Conservation (phyloP, 2,888 invertebrate species). For the Physocephala rufipes region DNA sequence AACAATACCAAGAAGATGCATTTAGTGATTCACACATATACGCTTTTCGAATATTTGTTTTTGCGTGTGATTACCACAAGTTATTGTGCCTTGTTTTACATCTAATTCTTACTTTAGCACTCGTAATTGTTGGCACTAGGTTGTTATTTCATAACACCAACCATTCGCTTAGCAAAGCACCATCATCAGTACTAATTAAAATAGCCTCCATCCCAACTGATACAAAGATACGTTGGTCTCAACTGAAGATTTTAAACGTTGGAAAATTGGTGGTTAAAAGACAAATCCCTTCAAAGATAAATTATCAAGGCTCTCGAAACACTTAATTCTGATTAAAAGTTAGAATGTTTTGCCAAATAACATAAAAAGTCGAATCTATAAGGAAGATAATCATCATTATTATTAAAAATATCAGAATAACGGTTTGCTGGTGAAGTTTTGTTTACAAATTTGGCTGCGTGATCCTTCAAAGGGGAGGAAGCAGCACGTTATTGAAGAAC, state of each 20-base stretch:
- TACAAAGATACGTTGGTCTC: too few relatives aligned
- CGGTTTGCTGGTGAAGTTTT: too few relatives aligned
- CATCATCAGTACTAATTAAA: background rate
- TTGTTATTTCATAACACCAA: background rate
- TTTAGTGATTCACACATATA: background rate
- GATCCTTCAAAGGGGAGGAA: background rate
- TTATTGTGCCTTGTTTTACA: constrained; percentile 9
- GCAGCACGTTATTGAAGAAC: too few relatives aligned
- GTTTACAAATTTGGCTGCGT: background rate
- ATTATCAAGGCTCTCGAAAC: background rate
- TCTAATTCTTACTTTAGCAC: background rate
- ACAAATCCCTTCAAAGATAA: background rate
- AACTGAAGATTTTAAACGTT: too few relatives aligned
- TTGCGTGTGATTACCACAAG: constrained; percentile 15
- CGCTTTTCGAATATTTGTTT: constrained; percentile 3
- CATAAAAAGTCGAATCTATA: too few relatives aligned
- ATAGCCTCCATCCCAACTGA: background rate
- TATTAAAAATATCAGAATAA: too few relatives aligned
- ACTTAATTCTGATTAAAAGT: constrained; percentile 18
- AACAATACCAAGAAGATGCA: background rate
- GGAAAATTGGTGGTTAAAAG: too few relatives aligned
- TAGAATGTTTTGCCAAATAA: constrained; percentile 14
- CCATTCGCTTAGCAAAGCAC: background rate
- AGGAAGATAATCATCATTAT: too few relatives aligned
- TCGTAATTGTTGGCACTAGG: background rate